These are phyloP conservation scores for Callorhinus ursinus DNA, from an alignment of 2,113 vertebrate genomes.

Conservation along the genomic window DNA sequence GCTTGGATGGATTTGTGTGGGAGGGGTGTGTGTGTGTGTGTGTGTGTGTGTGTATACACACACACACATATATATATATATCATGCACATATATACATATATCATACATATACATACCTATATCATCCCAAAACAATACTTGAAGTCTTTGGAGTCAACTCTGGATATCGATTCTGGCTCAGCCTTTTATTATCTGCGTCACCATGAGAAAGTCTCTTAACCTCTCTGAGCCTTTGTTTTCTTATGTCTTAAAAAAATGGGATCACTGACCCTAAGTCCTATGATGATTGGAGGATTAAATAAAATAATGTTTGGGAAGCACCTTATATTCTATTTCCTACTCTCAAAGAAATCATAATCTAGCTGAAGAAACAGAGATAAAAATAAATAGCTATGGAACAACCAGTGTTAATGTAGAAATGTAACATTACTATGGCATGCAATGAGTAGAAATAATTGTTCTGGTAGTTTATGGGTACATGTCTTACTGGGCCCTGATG, in stretches of 20 bases:
- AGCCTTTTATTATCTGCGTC: background rate
- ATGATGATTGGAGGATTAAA: background rate
- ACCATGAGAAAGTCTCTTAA: background rate
- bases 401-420: background rate
- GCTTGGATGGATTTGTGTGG: background rate
- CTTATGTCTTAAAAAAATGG: background rate
- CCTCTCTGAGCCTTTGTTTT: background rate
- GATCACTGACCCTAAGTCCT: background rate
- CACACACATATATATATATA: background rate
- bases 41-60: background rate
- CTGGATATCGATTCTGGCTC: background rate
- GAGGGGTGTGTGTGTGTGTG: background rate
- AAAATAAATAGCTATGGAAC: background rate
- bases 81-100: background rate
- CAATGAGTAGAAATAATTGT: background rate
- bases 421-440: background rate
- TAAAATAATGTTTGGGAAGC: background rate
- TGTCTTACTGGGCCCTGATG: background rate
- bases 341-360: background rate
- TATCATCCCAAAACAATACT: background rate
- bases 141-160: background rate
- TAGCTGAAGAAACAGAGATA: background rate
- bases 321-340: background rate
- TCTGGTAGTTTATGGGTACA: background rate
- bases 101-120: no score